A percentile compares a stretch with the other conserved stretches of the same genome.
Evolutionary conservation across 2,888 invertebrate genomes (phyloP).

Genomic region (Formica aserva): DNA sequence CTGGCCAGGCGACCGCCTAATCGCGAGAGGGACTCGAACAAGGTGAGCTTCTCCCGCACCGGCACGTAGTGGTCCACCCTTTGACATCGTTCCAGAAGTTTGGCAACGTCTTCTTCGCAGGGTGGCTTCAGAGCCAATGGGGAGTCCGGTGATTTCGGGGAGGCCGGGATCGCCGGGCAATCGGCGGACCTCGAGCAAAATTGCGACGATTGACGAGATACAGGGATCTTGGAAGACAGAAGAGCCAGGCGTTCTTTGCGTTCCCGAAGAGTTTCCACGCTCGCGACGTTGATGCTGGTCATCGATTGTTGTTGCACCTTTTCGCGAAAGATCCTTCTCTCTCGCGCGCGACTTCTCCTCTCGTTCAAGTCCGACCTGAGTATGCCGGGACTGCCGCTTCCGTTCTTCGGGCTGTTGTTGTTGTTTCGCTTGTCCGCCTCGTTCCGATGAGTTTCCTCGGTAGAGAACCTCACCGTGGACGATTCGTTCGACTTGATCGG

Average conservation of each 20-base stretch:
- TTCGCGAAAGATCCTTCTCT: constrained; percentile 79
- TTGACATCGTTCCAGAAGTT: constrained; percentile 87
- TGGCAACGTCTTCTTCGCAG: constrained; percentile 86
- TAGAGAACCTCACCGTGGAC: constrained; percentile 67
- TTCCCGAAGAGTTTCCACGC: constrained; percentile 75
- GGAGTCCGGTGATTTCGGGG: constrained; percentile 59
- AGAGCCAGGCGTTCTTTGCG: constrained; percentile 75
- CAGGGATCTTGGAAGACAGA: constrained; percentile 75
- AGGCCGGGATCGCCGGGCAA: constrained; percentile 17
- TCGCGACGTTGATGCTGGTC: not conserved
- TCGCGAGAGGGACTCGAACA: constrained; percentile 90
- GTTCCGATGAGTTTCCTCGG: constrained; percentile 71
- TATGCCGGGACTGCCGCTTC: constrained; percentile 68
- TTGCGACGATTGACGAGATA: constrained; percentile 64
- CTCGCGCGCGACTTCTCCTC: constrained; percentile 82
- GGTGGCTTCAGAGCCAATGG: constrained; percentile 71
- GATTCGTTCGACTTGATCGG: constrained; percentile 69
- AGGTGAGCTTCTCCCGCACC: constrained; percentile 90
- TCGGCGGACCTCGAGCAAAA: constrained; percentile 33
- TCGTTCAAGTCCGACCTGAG: constrained; percentile 77
- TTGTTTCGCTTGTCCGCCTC: constrained; percentile 75
- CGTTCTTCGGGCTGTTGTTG: constrained; percentile 64
- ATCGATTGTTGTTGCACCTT: constrained; percentile 65
- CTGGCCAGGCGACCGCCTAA: constrained; percentile 88
- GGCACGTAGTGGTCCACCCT: constrained; percentile 90